A percentile compares a stretch with the other conserved stretches of the same genome.
Evolutionary conservation across 1,140 invertebrate genomes (phyloP).

Genomic region (Bombus ignitus): DNA sequence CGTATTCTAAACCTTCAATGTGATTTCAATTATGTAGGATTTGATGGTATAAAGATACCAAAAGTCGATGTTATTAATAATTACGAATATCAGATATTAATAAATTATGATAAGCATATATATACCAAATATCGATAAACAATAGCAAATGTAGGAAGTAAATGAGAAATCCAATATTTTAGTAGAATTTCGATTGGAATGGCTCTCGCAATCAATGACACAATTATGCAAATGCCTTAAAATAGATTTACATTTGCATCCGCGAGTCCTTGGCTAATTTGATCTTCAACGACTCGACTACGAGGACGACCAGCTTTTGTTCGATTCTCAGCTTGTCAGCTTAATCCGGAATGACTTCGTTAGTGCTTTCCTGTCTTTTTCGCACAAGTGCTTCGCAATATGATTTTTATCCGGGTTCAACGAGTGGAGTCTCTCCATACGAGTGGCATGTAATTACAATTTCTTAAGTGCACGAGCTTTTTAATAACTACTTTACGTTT

Average conservation of each 20-base stretch:
- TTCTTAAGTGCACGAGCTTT: slow-evolving; percentile 1
- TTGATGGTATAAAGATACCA: no score
- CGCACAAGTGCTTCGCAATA: not conserved
- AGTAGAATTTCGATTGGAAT: not conserved
- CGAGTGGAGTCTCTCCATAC: not conserved
- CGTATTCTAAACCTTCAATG: no score
- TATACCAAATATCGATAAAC: not conserved
- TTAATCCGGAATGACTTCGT: slow-evolving; percentile 9
- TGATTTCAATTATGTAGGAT: no score
- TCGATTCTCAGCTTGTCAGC: not conserved
- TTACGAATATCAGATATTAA: no score
- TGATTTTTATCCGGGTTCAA: not conserved
- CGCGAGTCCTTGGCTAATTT: slow-evolving; percentile 10
- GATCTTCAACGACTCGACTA: not conserved
- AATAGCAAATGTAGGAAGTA: not conserved
- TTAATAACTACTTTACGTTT: slow-evolving; percentile 13
- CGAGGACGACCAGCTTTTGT: not conserved
- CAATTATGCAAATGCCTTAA: slow-evolving; percentile 10
- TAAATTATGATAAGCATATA: not conserved
- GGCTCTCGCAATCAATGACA: not conserved
- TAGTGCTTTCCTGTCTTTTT: not conserved
- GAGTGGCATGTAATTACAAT: slow-evolving; percentile 12
- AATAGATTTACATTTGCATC: slow-evolving; percentile 30
- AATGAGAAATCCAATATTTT: not conserved
- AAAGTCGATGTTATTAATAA: no score